Evolutionary conservation across 2,888 invertebrate species (phyloP), one percentile per base, ranked within the genome.

Genomic region (Stenurella melanura): DNA sequence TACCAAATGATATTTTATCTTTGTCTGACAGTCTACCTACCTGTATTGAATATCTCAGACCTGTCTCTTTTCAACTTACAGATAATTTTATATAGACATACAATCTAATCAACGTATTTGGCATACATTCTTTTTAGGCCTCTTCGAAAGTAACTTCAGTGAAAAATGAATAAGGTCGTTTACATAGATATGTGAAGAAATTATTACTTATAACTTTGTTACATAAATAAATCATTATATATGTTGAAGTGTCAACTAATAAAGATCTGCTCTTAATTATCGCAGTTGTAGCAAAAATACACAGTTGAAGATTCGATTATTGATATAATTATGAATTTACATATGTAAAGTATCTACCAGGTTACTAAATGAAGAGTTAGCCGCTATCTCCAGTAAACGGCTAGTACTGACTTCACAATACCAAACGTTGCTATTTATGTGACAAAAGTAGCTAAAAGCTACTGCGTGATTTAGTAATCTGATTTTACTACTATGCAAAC

Each of bases 1-100:
- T 74, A 77, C 77, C 63, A 74, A 72, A 71, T 70, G 75, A 75
- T 76, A 73, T 66, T 74, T 71, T 71, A 56, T 66, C 64, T 78
- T 67, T 78, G 67, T 67, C 67, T 67, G 67, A 67, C 50, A n/a
- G 67, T 38, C 38, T 71, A 64, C 60, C 57, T 68, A 57, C 10
- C 21, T 12, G 26, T 54, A 6, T 4, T 19, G 54, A 26, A 21
- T 50, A 54, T 21, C 21, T 26, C 67, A n/a, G 54, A 67, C 64
- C 38, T 64, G 64, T 50, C 67, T 67, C 26, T n/a, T 26, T 67
- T 15, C 30, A 54, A 21, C 19, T 56, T 54, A 67, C n/a, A 30
- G 67, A 21, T 54, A 54, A 56, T 56, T 54, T 9, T n/a, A 26
- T 56, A 26, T 15, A 26, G 26, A 21, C 21, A 54, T 54, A 26